Evolutionary conservation across 35 echinoderm and acorn worm species (phyloP), one percentile per base, ranked within the genome.

Genomic region (Stichopus chloronotus): DNA sequence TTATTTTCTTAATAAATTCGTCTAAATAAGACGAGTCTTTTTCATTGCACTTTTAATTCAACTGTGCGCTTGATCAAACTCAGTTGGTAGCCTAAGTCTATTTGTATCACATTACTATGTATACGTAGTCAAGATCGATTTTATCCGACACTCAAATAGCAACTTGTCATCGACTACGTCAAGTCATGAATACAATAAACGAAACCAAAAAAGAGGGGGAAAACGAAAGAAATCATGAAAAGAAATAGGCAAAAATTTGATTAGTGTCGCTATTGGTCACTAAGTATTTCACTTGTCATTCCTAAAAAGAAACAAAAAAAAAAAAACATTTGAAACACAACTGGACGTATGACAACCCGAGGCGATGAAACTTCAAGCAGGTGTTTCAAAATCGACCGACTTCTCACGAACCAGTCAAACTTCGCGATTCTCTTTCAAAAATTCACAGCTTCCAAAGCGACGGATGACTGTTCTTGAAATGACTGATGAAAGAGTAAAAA

Each of bases 231-330:
- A 7, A 74, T 74, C 69, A 74, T n/a, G 14, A 21, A n/a, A 4
- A 74, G 30, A 43, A 43, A 16, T 20, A 74, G 22, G 69, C 69
- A 14, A 74, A 74, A 65, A 65, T 65, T 74, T 74, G 17, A 65
- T 65, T 74, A 74, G 69, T 74, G 69, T 74, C 69, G 69, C 69
- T 74, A 74, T 74, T 74, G 69, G 69, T 74, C 69, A n/a, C 69
- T 74, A 19, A 74, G 11, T 74, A n/a, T 74, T 74, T 74, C 69
- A 74, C 7, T 74, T 74, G 69, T 20, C 22, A 19, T 74, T 74
- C 13, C 69, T 74, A 16, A n/a, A 21, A 74, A 74, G 6, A 43
- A 74, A 74, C 69, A 43, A 74, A 74, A 20, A 43, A 74, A 74
- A 74, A 74, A 20, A 43, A 74, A 74, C 69, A 43, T 74, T 74